Evolutionary conservation across 2,888 invertebrate genomes (phyloP).

Genomic region (Adela reaumurella): DNA sequence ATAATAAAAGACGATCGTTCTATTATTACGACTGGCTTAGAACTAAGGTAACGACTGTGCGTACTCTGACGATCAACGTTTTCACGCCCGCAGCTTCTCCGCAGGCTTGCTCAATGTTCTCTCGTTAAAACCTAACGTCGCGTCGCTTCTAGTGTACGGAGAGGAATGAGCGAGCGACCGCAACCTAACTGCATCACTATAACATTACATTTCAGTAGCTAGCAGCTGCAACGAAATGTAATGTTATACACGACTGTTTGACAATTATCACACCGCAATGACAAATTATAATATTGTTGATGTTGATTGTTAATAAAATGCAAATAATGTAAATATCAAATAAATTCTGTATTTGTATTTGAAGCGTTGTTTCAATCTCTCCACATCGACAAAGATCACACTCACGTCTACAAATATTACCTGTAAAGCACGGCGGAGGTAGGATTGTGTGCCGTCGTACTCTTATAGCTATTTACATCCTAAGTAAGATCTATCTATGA

Average conservation of each 20-base stretch:
- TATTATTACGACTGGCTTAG: slow-evolving; percentile 25
- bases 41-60: neutral
- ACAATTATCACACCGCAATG: slow-evolving; percentile 49
- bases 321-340: slow-evolving; percentile 71
- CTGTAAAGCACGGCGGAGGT: too few species aligned
- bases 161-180: neutral
- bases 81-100: neutral
- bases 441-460: too few species aligned
- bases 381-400: neutral
- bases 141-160: neutral
- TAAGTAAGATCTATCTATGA: too few species aligned
- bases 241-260: slow-evolving; percentile 39
- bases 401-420: too few species aligned
- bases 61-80: neutral
- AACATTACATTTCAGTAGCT: neutral
- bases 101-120: neutral
- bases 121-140: neutral
- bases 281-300: slow-evolving; percentile 67
- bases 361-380: slow-evolving; percentile 36
- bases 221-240: slow-evolving; percentile 20
- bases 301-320: slow-evolving; percentile 77
- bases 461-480: too few species aligned
- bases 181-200: neutral
- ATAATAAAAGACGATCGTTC: slow-evolving; percentile 31
- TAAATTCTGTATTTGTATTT: slow-evolving; percentile 71